These are phyloP conservation scores for Andrena cerasifolii DNA, from an alignment of 1,140 invertebrate genomes.

Conservation along the genomic window DNA sequence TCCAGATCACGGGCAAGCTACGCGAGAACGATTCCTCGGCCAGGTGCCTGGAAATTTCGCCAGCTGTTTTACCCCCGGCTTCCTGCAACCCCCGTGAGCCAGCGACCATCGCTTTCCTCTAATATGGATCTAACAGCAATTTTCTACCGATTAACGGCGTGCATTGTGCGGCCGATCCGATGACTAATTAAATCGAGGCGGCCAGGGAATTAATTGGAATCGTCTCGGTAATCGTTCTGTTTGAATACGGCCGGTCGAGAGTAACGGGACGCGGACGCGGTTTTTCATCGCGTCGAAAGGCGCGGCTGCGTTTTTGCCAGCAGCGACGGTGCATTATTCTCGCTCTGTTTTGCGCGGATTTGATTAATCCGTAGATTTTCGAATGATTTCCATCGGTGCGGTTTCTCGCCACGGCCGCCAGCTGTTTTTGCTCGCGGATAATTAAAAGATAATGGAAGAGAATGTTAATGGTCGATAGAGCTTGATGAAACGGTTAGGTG, in stretches of 20 bases:
- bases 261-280: background rate
- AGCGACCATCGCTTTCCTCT: background rate
- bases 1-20: conserved; percentile 46
- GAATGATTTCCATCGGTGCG: background rate
- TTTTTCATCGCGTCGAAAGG: background rate
- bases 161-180: background rate
- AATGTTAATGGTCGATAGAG: too few relatives aligned
- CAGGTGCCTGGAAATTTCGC: conserved; percentile 69
- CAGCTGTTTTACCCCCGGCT: conserved; percentile 59
- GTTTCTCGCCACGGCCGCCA: background rate
- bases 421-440: background rate
- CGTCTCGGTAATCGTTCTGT: conserved; percentile 6
- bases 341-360: conserved; percentile 4
- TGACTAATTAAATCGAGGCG: background rate
- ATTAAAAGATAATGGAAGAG: background rate
- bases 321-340: conserved; percentile 27
- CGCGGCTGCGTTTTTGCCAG: background rate
- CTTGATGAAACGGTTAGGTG: too few relatives aligned
- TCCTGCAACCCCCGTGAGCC: conserved; percentile 31
- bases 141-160: background rate
- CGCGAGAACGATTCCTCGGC: conserved; percentile 52
- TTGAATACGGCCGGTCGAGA: background rate
- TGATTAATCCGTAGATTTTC: conserved; percentile 31
- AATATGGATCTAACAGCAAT: background rate
- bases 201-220: background rate